Percentiles rank a stretch among this genome's conserved stretches.
Evolutionary conservation across 2,888 invertebrate genomes (phyloP).

Genomic region (Nephrocerus scutellatus): DNA sequence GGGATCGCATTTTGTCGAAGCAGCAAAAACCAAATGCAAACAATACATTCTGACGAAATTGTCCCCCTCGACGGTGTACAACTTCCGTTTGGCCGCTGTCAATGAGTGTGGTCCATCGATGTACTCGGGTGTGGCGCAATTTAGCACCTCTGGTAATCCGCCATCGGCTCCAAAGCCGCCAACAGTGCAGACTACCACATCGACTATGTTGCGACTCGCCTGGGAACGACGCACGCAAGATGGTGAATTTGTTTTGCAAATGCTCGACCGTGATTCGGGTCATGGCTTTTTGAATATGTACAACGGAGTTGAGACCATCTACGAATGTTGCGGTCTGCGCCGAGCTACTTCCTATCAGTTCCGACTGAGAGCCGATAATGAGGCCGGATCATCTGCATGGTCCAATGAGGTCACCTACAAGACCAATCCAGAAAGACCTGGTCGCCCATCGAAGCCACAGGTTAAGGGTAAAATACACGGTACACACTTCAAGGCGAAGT

Average conservation of each 20-base stretch:
- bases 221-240: slow-evolving; percentile 72
- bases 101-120: slow-evolving; percentile 72
- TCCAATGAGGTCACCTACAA: slow-evolving; percentile 70
- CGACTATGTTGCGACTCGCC: slow-evolving; percentile 59
- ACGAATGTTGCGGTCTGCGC: slow-evolving; percentile 61
- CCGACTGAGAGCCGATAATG: slow-evolving; percentile 72
- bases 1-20: slow-evolving; percentile 57
- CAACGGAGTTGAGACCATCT: slow-evolving; percentile 65
- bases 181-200: slow-evolving; percentile 56
- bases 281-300: slow-evolving; percentile 76
- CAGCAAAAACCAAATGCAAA: slow-evolving; percentile 64
- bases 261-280: slow-evolving; percentile 62
- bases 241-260: slow-evolving; percentile 75
- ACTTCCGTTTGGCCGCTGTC: slow-evolving; percentile 74
- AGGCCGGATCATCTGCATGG: slow-evolving; percentile 77
- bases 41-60: slow-evolving; percentile 70
- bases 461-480: slow-evolving; percentile 78
- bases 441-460: slow-evolving; percentile 66
- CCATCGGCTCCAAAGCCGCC: slow-evolving; percentile 76
- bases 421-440: slow-evolving; percentile 73
- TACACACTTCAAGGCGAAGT: slow-evolving; percentile 69
- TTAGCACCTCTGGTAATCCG: slow-evolving; percentile 71
- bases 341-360: slow-evolving; percentile 77
- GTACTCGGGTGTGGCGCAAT: slow-evolving; percentile 62
- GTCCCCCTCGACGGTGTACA: slow-evolving; percentile 70